These are phyloP conservation scores for Pseudomugil tenellus DNA, from an alignment of 2,797 vertebrate genomes.

Conservation along the genomic window DNA sequence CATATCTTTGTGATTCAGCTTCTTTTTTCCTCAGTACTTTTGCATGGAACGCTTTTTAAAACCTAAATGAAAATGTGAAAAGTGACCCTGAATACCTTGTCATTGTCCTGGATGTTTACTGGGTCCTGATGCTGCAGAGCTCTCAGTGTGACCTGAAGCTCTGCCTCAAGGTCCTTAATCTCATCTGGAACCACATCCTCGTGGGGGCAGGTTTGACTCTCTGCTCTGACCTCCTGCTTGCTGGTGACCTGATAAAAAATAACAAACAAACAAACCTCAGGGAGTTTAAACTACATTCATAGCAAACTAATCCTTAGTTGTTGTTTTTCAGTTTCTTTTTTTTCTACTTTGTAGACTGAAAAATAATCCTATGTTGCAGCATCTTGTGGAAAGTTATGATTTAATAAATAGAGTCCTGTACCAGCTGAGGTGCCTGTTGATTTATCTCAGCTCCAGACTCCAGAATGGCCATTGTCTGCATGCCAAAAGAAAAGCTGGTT, in stretches of 20 bases:
- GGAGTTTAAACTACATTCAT: background rate
- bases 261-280: constrained; percentile 21
- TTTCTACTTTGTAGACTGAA: background rate
- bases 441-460: constrained; percentile 71
- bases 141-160: constrained; percentile 84
- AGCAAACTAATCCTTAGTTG: background rate
- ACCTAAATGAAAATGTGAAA: constrained; percentile 3
- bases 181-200: constrained; percentile 35
- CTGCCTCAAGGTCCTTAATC: constrained; percentile 80
- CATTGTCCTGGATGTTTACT: constrained; percentile 79
- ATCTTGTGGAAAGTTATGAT: constrained; percentile 1
- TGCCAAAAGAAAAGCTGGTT: constrained; percentile 11
- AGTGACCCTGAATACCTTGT: constrained; percentile 83
- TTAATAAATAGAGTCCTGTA: constrained; percentile 20
- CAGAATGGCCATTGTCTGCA: constrained; percentile 85
- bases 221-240: constrained; percentile 51
- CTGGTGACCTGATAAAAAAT: constrained; percentile 45
- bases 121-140: constrained; percentile 83
- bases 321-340: background rate
- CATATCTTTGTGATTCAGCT: background rate
- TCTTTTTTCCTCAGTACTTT: background rate
- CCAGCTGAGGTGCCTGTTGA: constrained; percentile 56
- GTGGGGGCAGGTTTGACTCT: constrained; percentile 45
- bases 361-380: background rate
- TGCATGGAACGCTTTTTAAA: background rate